Percentiles rank a stretch among this genome's conserved stretches.
Evolutionary conservation across 92 coral and sea anemone genomes (phyloP).

Genomic region (Palythoa heliodiscus): DNA sequence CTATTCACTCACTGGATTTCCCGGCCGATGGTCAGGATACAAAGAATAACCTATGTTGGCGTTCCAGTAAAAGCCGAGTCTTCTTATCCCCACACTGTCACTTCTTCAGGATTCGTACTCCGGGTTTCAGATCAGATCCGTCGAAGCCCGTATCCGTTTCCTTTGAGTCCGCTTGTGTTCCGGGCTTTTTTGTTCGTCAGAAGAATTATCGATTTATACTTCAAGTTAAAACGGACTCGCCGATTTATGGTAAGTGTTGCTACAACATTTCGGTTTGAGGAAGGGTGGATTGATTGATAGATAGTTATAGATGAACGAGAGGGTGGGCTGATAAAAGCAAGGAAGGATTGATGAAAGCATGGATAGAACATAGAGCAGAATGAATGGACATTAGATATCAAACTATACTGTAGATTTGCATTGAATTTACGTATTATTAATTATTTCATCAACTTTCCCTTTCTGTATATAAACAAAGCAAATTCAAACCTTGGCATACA

Average conservation of each 20-base stretch:
- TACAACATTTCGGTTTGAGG: background rate
- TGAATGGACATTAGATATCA: too few species aligned
- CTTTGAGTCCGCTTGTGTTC: constrained; percentile 77
- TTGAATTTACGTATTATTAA: too few species aligned
- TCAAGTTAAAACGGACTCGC: constrained; percentile 24
- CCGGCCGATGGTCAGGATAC: constrained; percentile 84
- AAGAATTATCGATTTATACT: constrained; percentile 76
- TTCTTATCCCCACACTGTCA: constrained; percentile 61
- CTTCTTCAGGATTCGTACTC: constrained; percentile 57
- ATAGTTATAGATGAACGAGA: background rate
- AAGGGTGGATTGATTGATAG: background rate
- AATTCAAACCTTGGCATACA: too few species aligned
- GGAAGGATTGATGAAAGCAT: too few species aligned
- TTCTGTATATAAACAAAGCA: too few species aligned
- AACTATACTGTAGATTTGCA: too few species aligned
- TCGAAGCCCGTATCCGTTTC: constrained; percentile 67
- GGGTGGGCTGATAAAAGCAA: background rate
- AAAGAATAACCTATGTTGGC: constrained; percentile 79
- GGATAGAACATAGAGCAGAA: too few species aligned
- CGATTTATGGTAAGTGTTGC: constrained; percentile 16
- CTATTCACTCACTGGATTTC: constrained; percentile 73
- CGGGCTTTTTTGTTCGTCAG: constrained; percentile 80
- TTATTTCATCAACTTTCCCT: too few species aligned
- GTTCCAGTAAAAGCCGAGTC: constrained; percentile 64
- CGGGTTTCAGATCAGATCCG: constrained; percentile 26